Evolutionary conservation across 1,140 invertebrate species (phyloP).

Genomic region (Dermatophagoides farinae): DNA sequence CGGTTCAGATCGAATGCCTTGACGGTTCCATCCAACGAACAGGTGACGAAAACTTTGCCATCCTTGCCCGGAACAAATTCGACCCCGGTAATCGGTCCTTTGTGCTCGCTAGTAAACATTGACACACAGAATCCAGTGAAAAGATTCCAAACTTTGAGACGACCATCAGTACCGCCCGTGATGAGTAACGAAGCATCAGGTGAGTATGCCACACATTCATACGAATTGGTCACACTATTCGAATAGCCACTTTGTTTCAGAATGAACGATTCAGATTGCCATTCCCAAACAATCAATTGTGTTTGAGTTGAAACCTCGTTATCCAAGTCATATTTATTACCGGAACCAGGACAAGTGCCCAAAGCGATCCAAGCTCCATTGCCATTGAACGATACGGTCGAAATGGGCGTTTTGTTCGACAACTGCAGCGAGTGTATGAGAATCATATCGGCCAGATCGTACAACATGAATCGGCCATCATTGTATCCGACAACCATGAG

Average conservation of each 20-base stretch:
- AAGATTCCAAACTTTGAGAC: slow-evolving; percentile 89
- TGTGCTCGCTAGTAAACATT: slow-evolving; percentile 69
- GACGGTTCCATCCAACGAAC: slow-evolving; percentile 83
- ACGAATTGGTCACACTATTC: slow-evolving; percentile 36
- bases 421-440: slow-evolving; percentile 58
- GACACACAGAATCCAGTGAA: slow-evolving; percentile 76
- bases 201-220: slow-evolving; percentile 69
- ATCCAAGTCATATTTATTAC: slow-evolving; percentile 23
- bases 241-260: slow-evolving; percentile 91
- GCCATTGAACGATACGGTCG: slow-evolving; percentile 46
- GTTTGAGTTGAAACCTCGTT: slow-evolving; percentile 6
- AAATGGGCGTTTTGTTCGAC: neutral
- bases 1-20: slow-evolving; percentile 76
- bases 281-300: slow-evolving; percentile 91
- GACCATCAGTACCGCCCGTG: slow-evolving; percentile 84
- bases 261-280: slow-evolving; percentile 95
- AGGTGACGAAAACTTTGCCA: slow-evolving; percentile 71
- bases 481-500: slow-evolving; percentile 61
- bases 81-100: slow-evolving; percentile 51
- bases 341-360: slow-evolving; percentile 42
- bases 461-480: slow-evolving; percentile 63
- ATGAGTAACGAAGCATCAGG: slow-evolving; percentile 70
- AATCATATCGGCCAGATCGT: slow-evolving; percentile 78
- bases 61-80: slow-evolving; percentile 52
- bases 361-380: slow-evolving; percentile 87